These are phyloP conservation scores for Napeogenes sylphis DNA, from an alignment of 2,888 invertebrate genomes.

Conservation along the genomic window DNA sequence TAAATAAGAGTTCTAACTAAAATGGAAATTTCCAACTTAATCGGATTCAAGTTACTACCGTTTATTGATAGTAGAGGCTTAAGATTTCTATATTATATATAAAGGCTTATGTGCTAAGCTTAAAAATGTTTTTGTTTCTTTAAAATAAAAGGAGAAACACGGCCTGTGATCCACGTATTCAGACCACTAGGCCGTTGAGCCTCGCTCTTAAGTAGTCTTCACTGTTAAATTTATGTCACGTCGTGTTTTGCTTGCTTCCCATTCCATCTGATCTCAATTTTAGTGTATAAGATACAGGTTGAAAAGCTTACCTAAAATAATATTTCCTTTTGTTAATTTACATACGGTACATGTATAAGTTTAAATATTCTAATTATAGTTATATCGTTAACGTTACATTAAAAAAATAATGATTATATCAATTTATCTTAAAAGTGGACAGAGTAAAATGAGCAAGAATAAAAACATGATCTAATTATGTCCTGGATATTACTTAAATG, in stretches of 20 bases:
- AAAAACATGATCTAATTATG: no score
- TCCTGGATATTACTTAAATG: not conserved
- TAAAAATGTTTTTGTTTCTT: not conserved
- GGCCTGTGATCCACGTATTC: not conserved
- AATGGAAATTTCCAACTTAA: no score
- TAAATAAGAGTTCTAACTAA: no score
- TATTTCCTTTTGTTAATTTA: not conserved
- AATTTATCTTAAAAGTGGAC: no score
- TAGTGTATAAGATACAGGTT: not conserved
- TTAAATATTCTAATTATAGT: no score
- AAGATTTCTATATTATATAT: no score
- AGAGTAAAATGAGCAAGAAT: no score
- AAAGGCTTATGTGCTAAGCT: not conserved
- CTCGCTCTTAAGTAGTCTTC: constrained; percentile 1
- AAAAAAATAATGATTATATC: no score
- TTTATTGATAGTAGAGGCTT: no score
- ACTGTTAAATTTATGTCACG: constrained; percentile 7
- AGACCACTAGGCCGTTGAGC: not conserved
- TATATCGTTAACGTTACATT: no score
- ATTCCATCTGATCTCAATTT: constrained; percentile 3
- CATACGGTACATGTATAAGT: no score
- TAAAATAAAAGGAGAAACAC: not conserved
- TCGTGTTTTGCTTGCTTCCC: constrained; percentile 2
- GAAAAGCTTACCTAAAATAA: not conserved
- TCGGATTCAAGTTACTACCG: no score